Conservation (phyloP, 2,888 invertebrate genomes). For the Tolmerus cingulatus region DNA sequence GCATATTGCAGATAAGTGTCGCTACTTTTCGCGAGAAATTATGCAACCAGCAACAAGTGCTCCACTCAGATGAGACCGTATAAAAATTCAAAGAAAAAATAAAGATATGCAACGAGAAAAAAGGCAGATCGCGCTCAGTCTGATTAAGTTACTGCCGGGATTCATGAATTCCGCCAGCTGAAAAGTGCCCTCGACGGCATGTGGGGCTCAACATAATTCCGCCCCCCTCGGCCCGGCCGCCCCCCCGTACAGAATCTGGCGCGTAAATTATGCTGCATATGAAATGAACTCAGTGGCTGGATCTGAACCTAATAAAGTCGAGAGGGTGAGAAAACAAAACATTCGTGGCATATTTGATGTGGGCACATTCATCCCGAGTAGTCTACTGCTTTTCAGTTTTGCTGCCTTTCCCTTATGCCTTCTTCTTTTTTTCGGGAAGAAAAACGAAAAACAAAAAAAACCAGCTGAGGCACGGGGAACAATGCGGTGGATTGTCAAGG, state of each 20-base stretch:
- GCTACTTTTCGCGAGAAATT: constrained; percentile 1
- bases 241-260: neutral
- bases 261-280: neutral
- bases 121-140: neutral
- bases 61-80: constrained; percentile 16
- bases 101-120: neutral
- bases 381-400: neutral
- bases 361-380: neutral
- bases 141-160: constrained; percentile 25
- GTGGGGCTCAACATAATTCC: neutral
- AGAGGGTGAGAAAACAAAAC: neutral
- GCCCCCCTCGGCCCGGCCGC: neutral
- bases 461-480: neutral
- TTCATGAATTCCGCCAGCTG: constrained; percentile 8
- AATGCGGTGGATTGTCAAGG: neutral
- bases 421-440: neutral
- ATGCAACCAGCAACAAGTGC: constrained; percentile 7
- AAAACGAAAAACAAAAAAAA: too few species aligned
- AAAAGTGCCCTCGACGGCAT: neutral
- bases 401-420: neutral
- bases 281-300: neutral
- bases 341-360: constrained; percentile 8
- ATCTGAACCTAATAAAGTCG: constrained; percentile 6
- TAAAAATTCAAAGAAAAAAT: neutral
- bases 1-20: neutral